phyloP scores from a whole-genome alignment of 2,113 vertebrate species.

The Heliornis fulica region DNA sequence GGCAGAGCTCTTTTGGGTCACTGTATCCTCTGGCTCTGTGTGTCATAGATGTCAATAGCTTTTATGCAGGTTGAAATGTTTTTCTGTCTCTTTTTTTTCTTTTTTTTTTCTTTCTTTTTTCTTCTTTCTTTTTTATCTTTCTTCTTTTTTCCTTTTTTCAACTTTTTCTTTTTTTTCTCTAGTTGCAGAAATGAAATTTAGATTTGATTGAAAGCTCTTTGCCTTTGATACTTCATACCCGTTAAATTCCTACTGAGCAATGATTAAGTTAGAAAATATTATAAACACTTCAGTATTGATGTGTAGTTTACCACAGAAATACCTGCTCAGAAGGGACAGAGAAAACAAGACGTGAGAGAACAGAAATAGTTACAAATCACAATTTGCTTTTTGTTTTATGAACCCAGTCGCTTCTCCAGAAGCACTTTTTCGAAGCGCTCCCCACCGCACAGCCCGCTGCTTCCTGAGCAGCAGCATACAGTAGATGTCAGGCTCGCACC shows the following conservation, averaged over 20 bases:
- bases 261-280: not conserved
- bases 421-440: fast-evolving
- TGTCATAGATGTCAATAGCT: not conserved
- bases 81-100: too few relatives aligned
- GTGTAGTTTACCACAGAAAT: not conserved
- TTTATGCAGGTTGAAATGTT: not conserved
- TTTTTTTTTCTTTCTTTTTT: too few relatives aligned
- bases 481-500: not conserved
- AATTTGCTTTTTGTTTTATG: too few relatives aligned
- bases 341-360: too few relatives aligned
- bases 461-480: not conserved
- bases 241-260: not conserved
- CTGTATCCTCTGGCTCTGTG: not conserved
- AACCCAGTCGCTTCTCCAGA: not conserved
- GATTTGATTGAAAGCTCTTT: not conserved
- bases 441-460: fast-evolving
- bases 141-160: too few relatives aligned
- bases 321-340: not conserved
- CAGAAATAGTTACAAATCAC: too few relatives aligned
- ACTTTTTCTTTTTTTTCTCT: not conserved
- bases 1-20: not conserved
- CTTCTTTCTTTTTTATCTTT: too few relatives aligned
- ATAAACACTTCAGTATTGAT: not conserved
- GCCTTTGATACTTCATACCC: not conserved
- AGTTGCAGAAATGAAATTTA: not conserved